Evolutionary conservation across 1,140 invertebrate genomes (phyloP).

Genomic region (Pogonomyrmex californicus): DNA sequence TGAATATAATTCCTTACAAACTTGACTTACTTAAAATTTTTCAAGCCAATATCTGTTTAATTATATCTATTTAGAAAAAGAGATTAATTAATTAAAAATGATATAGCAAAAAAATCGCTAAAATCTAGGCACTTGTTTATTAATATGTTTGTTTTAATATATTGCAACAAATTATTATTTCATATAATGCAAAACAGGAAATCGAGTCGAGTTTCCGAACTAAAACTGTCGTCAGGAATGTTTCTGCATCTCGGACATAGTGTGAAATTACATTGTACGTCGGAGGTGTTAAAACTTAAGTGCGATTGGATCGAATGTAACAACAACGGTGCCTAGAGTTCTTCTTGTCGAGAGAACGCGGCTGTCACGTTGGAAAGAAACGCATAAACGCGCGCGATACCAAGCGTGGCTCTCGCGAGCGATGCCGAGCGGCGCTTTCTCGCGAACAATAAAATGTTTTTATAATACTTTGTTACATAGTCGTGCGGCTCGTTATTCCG

Average conservation of each 20-base stretch:
- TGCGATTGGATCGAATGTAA: conserved; percentile 31
- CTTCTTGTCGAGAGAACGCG: not conserved
- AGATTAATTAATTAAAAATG: not conserved
- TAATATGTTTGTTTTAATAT: not conserved
- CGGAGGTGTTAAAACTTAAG: conserved; percentile 29
- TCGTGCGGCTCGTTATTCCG: conserved; percentile 73
- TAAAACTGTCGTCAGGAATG: not conserved
- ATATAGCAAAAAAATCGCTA: not conserved
- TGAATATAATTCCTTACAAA: not conserved
- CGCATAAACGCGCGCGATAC: conserved; percentile 61
- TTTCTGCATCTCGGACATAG: conserved; percentile 1
- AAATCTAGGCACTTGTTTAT: not conserved
- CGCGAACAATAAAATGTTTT: conserved; percentile 83
- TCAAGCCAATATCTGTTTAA: not conserved
- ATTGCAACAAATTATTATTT: not conserved
- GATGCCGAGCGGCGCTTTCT: conserved; percentile 69
- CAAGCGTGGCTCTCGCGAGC: conserved; percentile 9
- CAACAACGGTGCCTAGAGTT: not conserved
- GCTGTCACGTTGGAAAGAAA: conserved; percentile 47
- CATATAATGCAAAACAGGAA: not conserved
- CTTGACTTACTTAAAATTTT: not conserved
- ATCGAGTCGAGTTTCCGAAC: not conserved
- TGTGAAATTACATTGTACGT: not conserved
- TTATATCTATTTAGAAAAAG: not conserved
- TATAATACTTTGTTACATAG: conserved; percentile 81